These are phyloP conservation scores for Oxygymnocypris stewartii DNA, from an alignment of 2,113 vertebrate species.

Conservation along the genomic window DNA sequence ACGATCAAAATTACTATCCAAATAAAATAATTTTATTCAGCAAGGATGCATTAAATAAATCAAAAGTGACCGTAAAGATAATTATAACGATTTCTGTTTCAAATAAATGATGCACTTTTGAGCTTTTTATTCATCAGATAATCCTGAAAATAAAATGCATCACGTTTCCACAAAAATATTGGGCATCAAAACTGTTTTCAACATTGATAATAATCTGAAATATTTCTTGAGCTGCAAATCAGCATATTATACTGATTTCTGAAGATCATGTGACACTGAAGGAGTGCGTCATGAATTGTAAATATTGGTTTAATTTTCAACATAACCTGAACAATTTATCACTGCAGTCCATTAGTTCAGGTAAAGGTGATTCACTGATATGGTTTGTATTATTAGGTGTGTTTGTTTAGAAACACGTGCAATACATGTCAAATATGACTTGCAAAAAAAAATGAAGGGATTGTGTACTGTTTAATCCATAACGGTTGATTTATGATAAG, in stretches of 20 bases:
- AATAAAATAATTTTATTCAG: no score
- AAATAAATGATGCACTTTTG: not conserved
- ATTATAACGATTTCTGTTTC: not conserved
- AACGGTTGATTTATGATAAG: not conserved
- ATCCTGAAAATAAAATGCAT: not conserved
- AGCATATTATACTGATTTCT: not conserved
- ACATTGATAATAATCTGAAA: not conserved
- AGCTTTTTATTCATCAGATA: not conserved
- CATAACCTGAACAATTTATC: not conserved
- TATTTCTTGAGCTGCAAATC: not conserved
- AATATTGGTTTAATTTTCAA: not conserved
- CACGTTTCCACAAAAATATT: not conserved
- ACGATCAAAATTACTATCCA: no score
- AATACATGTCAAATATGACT: not conserved
- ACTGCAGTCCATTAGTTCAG: not conserved
- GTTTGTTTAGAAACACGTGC: not conserved
- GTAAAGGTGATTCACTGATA: not conserved
- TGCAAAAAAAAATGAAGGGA: not conserved
- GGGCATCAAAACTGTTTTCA: not conserved
- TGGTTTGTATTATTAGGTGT: not conserved
- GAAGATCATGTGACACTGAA: not conserved
- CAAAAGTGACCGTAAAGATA: not conserved
- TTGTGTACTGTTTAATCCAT: not conserved
- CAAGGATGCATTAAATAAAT: not conserved
- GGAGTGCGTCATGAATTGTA: not conserved